Evolutionary conservation across 2,888 invertebrate genomes (phyloP).

Genomic region (Diaphora mendica): DNA sequence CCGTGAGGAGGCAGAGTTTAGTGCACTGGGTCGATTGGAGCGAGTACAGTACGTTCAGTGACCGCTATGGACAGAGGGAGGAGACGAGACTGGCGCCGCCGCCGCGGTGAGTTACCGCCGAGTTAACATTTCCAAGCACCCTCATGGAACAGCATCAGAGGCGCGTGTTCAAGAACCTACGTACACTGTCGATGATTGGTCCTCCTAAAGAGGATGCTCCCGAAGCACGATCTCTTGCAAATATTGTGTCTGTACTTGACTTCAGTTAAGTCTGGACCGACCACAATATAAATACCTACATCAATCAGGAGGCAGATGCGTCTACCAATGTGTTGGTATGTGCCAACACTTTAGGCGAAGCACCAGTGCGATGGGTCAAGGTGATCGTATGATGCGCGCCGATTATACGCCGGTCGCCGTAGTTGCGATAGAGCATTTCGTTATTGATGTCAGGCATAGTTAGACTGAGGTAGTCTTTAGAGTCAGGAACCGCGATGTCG

Average conservation of each 20-base stretch:
- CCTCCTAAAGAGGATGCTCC: background rate
- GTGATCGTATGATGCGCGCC: background rate
- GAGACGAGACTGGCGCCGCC: background rate
- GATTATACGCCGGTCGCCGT: background rate
- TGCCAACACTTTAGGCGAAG: background rate
- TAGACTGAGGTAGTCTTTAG: too few species aligned
- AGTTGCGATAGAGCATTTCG: background rate
- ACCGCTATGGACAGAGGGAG: background rate
- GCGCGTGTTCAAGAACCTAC: background rate
- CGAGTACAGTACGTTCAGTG: background rate
- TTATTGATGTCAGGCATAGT: background rate
- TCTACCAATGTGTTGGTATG: background rate
- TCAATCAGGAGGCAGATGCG: background rate
- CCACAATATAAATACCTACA: background rate
- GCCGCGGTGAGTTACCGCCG: conserved; percentile 6
- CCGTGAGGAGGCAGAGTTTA: background rate
- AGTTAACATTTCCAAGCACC: background rate
- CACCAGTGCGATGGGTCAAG: background rate
- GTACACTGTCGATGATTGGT: background rate
- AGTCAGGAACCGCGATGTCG: too few species aligned
- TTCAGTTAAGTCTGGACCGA: background rate
- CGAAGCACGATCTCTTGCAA: background rate
- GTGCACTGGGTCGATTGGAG: background rate
- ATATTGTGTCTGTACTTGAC: background rate
- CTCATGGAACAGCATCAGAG: background rate